These are phyloP conservation scores for Megathymus violae DNA, from an alignment of 1,140 invertebrate species.

Conservation along the genomic window DNA sequence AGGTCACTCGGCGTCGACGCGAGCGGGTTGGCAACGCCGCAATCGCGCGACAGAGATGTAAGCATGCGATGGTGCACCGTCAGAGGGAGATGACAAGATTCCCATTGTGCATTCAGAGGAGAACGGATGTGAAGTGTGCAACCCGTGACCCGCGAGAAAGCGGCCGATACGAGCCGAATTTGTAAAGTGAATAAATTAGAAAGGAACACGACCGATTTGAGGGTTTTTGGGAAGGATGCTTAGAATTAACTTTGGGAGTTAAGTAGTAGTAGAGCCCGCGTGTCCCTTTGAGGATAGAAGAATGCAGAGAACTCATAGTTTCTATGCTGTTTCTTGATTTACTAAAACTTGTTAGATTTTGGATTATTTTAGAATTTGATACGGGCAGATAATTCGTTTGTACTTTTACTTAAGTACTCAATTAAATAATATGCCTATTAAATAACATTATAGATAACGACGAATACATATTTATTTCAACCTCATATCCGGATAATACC, in stretches of 20 bases:
- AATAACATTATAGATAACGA: too few species aligned
- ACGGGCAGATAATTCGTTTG: too few species aligned
- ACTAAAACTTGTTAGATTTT: too few species aligned
- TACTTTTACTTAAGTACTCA: too few species aligned
- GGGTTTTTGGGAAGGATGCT: constrained; percentile 26
- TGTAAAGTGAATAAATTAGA: constrained; percentile 68
- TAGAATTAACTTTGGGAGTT: not conserved
- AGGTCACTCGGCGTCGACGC: constrained; percentile 60
- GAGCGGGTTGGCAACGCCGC: constrained; percentile 67
- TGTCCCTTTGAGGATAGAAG: not conserved
- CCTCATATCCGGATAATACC: too few species aligned
- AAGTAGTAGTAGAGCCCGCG: not conserved
- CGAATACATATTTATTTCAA: too few species aligned
- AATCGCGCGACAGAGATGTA: constrained; percentile 45
- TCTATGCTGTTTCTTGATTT: too few species aligned
- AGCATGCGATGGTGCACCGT: not conserved
- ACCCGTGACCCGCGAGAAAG: constrained; percentile 77
- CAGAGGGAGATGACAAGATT: constrained; percentile 58
- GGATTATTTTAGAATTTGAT: too few species aligned
- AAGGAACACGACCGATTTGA: constrained; percentile 42
- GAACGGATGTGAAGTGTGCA: constrained; percentile 72
- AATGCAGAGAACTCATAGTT: too few species aligned
- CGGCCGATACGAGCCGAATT: constrained; percentile 65
- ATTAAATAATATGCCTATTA: too few species aligned
- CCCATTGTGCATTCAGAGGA: constrained; percentile 72